phyloP scores from a whole-genome alignment of 1,140 invertebrate species.

The Cotesia glomerata region DNA sequence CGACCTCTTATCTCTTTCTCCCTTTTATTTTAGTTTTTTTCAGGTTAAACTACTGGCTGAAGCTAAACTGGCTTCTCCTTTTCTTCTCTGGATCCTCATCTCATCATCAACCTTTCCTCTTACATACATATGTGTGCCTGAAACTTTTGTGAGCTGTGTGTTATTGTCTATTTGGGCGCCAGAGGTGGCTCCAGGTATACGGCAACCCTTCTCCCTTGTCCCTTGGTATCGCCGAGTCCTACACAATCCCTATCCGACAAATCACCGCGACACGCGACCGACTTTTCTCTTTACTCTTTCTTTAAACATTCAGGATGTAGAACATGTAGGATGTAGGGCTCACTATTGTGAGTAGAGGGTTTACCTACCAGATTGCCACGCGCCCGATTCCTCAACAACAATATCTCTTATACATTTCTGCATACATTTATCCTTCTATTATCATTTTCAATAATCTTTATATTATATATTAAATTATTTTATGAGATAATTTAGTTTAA shows the following conservation, averaged over 20 bases:
- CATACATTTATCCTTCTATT: neutral
- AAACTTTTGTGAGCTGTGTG: neutral
- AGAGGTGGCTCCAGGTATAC: neutral
- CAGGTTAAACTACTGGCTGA: neutral
- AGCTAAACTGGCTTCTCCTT: neutral
- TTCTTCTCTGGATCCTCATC: slow-evolving; percentile 25
- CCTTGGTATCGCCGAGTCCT: slow-evolving; percentile 3
- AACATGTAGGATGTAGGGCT: no score
- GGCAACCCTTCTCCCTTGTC: slow-evolving; percentile 38
- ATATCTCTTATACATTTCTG: neutral
- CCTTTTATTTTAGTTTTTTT: slow-evolving; percentile 19
- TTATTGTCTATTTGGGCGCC: neutral
- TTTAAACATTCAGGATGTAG: slow-evolving; percentile 46
- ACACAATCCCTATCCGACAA: slow-evolving; percentile 44
- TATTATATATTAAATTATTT: no score
- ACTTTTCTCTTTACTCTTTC: slow-evolving; percentile 44
- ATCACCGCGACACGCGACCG: slow-evolving; percentile 57
- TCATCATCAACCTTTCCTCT: slow-evolving; percentile 25
- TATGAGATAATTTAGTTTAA: no score
- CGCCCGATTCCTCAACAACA: neutral
- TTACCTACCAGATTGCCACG: slow-evolving; percentile 15
- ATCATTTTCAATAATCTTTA: neutral
- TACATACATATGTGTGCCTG: neutral
- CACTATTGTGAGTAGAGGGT: no score
- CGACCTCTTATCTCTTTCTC: slow-evolving; percentile 26